Evolutionary conservation across 2,888 invertebrate genomes (phyloP), one percentile per base, ranked within the genome.

Genomic region (Pediacus dermestoides): DNA sequence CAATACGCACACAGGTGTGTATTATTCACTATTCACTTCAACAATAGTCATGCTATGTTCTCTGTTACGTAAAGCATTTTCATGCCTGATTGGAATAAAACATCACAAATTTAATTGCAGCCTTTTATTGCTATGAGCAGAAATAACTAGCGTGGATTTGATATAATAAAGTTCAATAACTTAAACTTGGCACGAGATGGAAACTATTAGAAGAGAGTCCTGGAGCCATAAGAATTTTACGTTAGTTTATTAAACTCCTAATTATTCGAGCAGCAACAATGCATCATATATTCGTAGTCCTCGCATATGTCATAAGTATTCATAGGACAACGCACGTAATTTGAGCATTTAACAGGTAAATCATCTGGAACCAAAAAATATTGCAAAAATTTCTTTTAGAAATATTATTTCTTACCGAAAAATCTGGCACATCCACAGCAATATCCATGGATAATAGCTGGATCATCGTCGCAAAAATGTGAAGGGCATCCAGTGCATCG

Each of bases 231-330:
- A n/a, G n/a, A n/a, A n/a, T n/a, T n/a, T n/a, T n/a, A n/a, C n/a
- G n/a, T n/a, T n/a, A n/a, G n/a, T n/a, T n/a, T n/a, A n/a, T n/a
- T n/a, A n/a, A n/a, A n/a, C n/a, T n/a, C n/a, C 16, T 10, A 33
- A 16, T 10, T 15, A 13, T 27, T 39, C 30, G 9, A 37, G 54
- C 80, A 80, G 48, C 81, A 81, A 53, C 81, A 81, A 38, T 75
- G 60, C 72, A 80, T 73, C 80, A 81, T 80, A 45, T 78, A 80
- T 44, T 79, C 76, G 51, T 80, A 81, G 63, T 78, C 76, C 52
- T 75, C 72, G 41, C 81, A 81, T 1, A 80, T 65, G 0, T 74
- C 74, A 50, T 74, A 72, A 16, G 72, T 59, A 53, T 77, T 77
- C 9, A 75, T 58, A 0, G 80, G 80, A 49, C 81, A 81, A 32